Base-by-base conservation (phyloP, 2,797 vertebrate genomes). In the Salarias fasciatus region DNA sequence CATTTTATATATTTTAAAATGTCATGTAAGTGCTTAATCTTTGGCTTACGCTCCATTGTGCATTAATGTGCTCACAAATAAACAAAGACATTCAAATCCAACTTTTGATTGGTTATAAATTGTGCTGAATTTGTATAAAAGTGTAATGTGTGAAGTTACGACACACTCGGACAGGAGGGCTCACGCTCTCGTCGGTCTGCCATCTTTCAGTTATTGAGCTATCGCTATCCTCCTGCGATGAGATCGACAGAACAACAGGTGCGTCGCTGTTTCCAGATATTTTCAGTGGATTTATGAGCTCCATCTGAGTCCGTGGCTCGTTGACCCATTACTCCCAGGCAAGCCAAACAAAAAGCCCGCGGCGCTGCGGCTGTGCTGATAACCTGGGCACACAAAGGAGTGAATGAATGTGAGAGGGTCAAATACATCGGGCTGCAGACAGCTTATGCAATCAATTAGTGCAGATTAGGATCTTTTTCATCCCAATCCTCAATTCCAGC, bases 371-470 rank as follows among this genome's bases (percentile, higher is more conserved):
- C 63, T 53, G 41, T 52, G 49, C 77, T 73, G 86, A 90, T 91
- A 89, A 77, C 60, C 69, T 63, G 37, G 1, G 47, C 13, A 82
- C 67, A 82, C 78, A 85, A 82, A 81, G 58, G 57, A 56, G 44
- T 65, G 69, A 66, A 77, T 63, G 69, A 67, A 77, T 60, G 64
- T 41, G 35, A 40, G 37, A 7, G 60, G 11, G 10, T 28, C 60
- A 41, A 59, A 24, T 24, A 24, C 18, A 24, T 24, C 24, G 62
- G 62, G 46, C 51, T 47, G 65, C 48, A 77, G 69, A 82, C 68
- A 67, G 55, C 69, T 90, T 88, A 86, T 70, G 71, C 48, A 91
- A 90, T 76, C 78, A 85, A 48, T 88, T 84, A 82, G 77, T 61
- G 43, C 63, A 82, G 84, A 90, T 92, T 89, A 91, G 84, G 75